Percentiles rank a stretch among this genome's conserved stretches.
These are phyloP conservation scores for Amorpha juglandis DNA, from an alignment of 2,888 invertebrate genomes.

Conservation along the genomic window DNA sequence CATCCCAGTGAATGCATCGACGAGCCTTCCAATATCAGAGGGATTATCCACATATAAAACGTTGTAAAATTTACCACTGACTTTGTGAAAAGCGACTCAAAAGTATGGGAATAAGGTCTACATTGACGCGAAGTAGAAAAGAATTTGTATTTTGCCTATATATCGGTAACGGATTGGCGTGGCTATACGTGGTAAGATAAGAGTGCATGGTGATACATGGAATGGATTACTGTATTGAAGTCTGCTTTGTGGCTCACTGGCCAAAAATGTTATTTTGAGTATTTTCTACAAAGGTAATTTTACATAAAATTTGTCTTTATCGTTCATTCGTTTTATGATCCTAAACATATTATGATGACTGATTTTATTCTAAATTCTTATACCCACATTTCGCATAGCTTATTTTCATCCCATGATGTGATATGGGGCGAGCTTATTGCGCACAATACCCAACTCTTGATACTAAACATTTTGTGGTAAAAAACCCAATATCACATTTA, in stretches of 20 bases:
- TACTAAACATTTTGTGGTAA: no score
- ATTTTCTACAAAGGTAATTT: background rate
- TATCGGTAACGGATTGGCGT: slow-evolving; percentile 81
- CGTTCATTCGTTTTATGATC: background rate
- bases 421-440: no score
- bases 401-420: no score
- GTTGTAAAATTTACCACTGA: slow-evolving; percentile 61
- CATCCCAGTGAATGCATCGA: slow-evolving; percentile 81
- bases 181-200: slow-evolving; percentile 77
- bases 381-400: no score
- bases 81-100: slow-evolving; percentile 54
- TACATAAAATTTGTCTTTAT: background rate
- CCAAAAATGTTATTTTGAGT: slow-evolving; percentile 8
- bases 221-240: slow-evolving; percentile 73
- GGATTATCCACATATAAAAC: slow-evolving; percentile 78
- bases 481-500: no score
- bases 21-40: slow-evolving; percentile 81
- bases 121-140: slow-evolving; percentile 50
- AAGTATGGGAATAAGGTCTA: slow-evolving; percentile 48
- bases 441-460: no score
- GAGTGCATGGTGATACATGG: slow-evolving; percentile 78
- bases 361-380: background rate
- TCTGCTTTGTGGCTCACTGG: slow-evolving; percentile 53
- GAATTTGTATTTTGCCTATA: slow-evolving; percentile 81
- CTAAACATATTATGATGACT: background rate